phyloP scores from a whole-genome alignment of 2,888 invertebrate species.

The Odontothrips loti region DNA sequence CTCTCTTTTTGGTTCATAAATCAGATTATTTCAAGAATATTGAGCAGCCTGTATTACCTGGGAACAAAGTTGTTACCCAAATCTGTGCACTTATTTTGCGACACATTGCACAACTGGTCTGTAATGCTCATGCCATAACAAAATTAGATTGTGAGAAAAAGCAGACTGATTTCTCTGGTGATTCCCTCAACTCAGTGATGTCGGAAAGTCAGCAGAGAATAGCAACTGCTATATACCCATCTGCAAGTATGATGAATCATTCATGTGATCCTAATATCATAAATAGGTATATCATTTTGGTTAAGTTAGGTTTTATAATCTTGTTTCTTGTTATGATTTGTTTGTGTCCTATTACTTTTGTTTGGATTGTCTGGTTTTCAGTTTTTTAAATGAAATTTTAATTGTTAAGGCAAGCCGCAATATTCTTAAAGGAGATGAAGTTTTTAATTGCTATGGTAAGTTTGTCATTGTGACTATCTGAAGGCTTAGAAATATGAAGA shows the following conservation, averaged over 20 bases:
- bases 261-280: constrained; percentile 81
- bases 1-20: constrained; percentile 58
- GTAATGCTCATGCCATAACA: constrained; percentile 70
- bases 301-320: background rate
- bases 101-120: constrained; percentile 74
- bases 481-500: no score
- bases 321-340: background rate
- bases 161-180: constrained; percentile 32
- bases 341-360: constrained; percentile 19
- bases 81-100: constrained; percentile 66
- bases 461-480: constrained; percentile 28
- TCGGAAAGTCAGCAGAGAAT: constrained; percentile 49
- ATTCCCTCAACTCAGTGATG: constrained; percentile 21
- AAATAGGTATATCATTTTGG: constrained; percentile 54
- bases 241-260: constrained; percentile 89
- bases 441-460: constrained; percentile 78
- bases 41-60: constrained; percentile 41
- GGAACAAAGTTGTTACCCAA: constrained; percentile 49
- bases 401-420: constrained; percentile 65
- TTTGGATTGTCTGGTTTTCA: constrained; percentile 45
- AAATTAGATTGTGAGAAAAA: constrained; percentile 42
- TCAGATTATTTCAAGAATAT: constrained; percentile 60
- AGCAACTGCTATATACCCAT: constrained; percentile 80
- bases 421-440: constrained; percentile 62
- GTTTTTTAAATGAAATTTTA: constrained; percentile 66